These are phyloP conservation scores for Camponotus vicinus DNA, from an alignment of 1,140 invertebrate genomes.

Conservation along the genomic window DNA sequence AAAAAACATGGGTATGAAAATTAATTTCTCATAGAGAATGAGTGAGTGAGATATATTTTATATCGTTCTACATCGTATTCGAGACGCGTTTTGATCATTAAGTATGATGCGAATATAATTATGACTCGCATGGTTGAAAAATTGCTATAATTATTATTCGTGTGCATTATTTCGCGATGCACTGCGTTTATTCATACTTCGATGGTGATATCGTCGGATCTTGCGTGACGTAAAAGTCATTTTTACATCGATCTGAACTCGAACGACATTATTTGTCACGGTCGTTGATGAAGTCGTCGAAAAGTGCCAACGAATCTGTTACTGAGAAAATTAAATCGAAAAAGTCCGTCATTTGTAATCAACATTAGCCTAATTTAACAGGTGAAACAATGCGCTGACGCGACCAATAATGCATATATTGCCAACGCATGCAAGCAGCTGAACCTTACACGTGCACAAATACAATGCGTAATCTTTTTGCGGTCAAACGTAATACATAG, in stretches of 20 bases:
- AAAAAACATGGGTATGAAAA: slow-evolving; percentile 27
- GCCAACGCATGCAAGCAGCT: neutral
- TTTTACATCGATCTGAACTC: neutral
- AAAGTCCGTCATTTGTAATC: slow-evolving; percentile 24
- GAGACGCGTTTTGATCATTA: slow-evolving; percentile 6
- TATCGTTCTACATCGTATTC: slow-evolving; percentile 7
- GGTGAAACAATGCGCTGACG: slow-evolving; percentile 50
- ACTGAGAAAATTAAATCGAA: slow-evolving; percentile 36
- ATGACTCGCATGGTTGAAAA: slow-evolving; percentile 7
- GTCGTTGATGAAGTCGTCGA: neutral
- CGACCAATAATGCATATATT: neutral
- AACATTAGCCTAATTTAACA: slow-evolving; percentile 35
- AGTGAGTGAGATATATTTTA: slow-evolving; percentile 23
- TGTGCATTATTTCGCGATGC: neutral
- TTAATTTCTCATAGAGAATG: slow-evolving; percentile 25
- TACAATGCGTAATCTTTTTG: slow-evolving; percentile 15
- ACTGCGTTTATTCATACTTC: neutral
- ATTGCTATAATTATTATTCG: slow-evolving; percentile 7
- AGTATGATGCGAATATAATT: slow-evolving; percentile 35
- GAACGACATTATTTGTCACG: neutral
- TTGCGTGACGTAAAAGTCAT: neutral
- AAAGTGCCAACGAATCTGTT: neutral
- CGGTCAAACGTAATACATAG: slow-evolving; percentile 18
- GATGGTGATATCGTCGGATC: too few species aligned
- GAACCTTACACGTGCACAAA: slow-evolving; percentile 6